Conservation (phyloP, 2,888 invertebrate genomes). For the Scrobipalpa atriplicella region DNA sequence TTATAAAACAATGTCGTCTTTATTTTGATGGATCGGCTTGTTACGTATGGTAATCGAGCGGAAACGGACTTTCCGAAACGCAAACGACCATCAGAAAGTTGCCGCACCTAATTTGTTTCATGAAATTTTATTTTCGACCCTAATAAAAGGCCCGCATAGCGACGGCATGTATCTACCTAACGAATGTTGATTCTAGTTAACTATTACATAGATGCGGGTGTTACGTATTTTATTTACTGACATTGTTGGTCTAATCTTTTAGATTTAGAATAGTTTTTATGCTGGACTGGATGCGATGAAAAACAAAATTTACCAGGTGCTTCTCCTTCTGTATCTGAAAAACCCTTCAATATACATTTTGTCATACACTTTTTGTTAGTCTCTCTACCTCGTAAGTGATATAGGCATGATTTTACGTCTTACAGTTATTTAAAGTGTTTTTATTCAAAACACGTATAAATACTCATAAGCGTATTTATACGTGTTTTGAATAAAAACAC, state of each 20-base stretch:
- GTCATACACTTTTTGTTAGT: too few species aligned
- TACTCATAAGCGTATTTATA: too few species aligned
- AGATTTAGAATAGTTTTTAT: background rate
- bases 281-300: too few species aligned
- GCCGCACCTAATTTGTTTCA: conserved; percentile 23
- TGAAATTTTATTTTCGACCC: conserved; percentile 37
- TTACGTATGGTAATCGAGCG: conserved; percentile 28
- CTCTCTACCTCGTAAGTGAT: too few species aligned
- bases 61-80: conserved; percentile 28
- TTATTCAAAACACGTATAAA: too few species aligned
- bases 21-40: conserved; percentile 36
- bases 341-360: too few species aligned
- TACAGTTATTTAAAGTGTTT: background rate
- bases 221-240: background rate
- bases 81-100: conserved; percentile 20
- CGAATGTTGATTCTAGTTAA: conserved; percentile 46
- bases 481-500: too few species aligned
- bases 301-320: too few species aligned
- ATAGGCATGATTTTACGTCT: background rate
- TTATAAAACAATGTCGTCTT: conserved; percentile 25
- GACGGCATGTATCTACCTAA: conserved; percentile 56
- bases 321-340: too few species aligned
- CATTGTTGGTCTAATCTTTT: conserved; percentile 26
- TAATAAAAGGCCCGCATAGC: conserved; percentile 58
- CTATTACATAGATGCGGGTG: conserved; percentile 47